Evolutionary conservation across 2,888 invertebrate species (phyloP).

Genomic region (Ectobius pallidus): DNA sequence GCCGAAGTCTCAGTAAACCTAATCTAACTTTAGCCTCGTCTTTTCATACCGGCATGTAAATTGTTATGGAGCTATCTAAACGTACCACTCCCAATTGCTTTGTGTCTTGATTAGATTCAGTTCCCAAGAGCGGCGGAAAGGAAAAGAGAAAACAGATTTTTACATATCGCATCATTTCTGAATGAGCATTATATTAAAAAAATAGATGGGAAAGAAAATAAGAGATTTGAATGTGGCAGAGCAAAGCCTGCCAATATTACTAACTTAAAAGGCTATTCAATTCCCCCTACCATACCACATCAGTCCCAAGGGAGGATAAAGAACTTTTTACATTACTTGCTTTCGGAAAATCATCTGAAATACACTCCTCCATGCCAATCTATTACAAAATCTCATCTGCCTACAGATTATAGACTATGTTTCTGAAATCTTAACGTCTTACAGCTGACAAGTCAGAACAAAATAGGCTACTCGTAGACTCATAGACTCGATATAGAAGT

Average conservation of each 20-base stretch:
- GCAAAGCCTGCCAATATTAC: not conserved
- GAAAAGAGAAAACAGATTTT: slow-evolving; percentile 14
- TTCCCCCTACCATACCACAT: not conserved
- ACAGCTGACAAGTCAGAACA: no score
- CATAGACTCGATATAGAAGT: no score
- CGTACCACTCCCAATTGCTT: slow-evolving; percentile 35
- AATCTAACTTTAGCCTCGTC: slow-evolving; percentile 29
- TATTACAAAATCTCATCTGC: no score
- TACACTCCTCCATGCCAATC: no score
- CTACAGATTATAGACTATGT: no score
- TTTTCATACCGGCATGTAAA: slow-evolving; percentile 42
- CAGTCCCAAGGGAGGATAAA: not conserved
- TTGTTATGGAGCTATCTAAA: slow-evolving; percentile 38
- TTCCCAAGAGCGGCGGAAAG: not conserved
- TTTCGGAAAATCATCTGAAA: no score
- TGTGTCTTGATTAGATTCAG: slow-evolving; percentile 39
- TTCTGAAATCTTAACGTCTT: no score
- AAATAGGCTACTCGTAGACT: no score
- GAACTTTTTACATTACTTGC: no score
- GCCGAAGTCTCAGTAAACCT: slow-evolving; percentile 15
- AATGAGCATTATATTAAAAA: slow-evolving; percentile 25
- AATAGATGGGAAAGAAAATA: slow-evolving; percentile 13
- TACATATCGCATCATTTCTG: slow-evolving; percentile 9
- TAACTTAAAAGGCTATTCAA: slow-evolving; percentile 1
- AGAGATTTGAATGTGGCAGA: slow-evolving; percentile 14